phyloP scores from a whole-genome alignment of 1,140 invertebrate species.

The Temnothorax nylanderi region DNA sequence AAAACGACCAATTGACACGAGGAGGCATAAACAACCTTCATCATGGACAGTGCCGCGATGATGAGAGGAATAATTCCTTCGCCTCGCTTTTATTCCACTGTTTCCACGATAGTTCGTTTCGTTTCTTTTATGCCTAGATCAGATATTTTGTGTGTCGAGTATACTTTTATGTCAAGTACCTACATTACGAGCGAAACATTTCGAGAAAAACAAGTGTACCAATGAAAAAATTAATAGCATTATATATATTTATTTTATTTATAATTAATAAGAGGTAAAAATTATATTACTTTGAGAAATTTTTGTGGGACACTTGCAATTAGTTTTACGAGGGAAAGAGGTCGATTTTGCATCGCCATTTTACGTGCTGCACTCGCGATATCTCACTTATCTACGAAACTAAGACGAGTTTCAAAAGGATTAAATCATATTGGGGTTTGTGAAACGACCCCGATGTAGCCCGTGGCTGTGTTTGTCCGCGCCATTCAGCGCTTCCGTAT shows the following conservation, averaged over 20 bases:
- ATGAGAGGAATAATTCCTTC: slow-evolving; percentile 28
- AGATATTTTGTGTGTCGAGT: neutral
- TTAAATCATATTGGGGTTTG: slow-evolving; percentile 19
- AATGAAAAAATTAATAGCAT: neutral
- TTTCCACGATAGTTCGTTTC: neutral
- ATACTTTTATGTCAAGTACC: neutral
- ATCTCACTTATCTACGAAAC: neutral
- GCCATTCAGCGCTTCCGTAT: slow-evolving; percentile 17
- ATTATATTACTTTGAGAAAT: neutral
- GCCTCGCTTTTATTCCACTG: neutral
- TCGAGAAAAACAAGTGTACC: neutral
- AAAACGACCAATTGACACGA: slow-evolving; percentile 66
- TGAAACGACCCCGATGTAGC: neutral
- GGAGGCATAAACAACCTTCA: slow-evolving; percentile 34
- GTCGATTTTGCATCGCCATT: neutral
- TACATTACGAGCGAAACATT: no score
- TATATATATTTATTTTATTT: neutral
- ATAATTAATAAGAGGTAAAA: neutral
- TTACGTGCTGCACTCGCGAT: neutral
- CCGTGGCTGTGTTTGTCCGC: slow-evolving; percentile 36
- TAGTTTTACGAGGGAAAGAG: neutral
- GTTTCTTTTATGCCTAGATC: neutral
- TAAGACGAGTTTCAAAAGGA: slow-evolving; percentile 12
- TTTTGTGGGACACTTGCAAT: neutral
- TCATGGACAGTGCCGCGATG: slow-evolving; percentile 9